Conservation (phyloP, 2,797 vertebrate species). For the Enteromius afrohamiltoni region DNA sequence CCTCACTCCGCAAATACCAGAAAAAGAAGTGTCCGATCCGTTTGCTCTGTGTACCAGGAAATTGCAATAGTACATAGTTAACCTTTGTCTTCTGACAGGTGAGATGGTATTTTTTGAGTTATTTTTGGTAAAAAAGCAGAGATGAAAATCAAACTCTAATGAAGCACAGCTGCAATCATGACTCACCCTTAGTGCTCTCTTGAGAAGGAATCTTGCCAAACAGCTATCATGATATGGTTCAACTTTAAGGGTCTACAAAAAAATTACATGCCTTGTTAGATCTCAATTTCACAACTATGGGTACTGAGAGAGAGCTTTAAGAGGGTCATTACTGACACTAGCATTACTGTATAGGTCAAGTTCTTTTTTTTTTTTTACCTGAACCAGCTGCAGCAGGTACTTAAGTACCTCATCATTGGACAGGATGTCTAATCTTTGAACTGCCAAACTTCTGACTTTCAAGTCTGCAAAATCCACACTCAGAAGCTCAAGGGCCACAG, state of each 20-base stretch:
- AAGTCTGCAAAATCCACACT: constrained; percentile 78
- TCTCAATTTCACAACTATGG: background rate
- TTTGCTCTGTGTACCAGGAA: constrained; percentile 74
- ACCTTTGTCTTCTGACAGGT: background rate
- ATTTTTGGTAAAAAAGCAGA: background rate
- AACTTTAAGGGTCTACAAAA: constrained; percentile 79
- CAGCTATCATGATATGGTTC: constrained; percentile 83
- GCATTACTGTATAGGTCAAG: background rate
- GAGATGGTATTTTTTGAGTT: background rate
- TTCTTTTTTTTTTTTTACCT: constrained; percentile 69
- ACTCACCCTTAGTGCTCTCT: constrained; percentile 78
- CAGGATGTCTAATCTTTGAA: constrained; percentile 75
- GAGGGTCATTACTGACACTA: background rate
- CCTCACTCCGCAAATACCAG: constrained; percentile 83
- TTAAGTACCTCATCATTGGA: constrained; percentile 77
- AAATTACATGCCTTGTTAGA: constrained; percentile 3
- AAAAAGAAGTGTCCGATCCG: constrained; percentile 83
- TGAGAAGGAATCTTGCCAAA: constrained; percentile 79
- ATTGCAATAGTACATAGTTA: background rate
- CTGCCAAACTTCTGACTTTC: constrained; percentile 74
- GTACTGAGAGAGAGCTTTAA: background rate
- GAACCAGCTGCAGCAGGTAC: constrained; percentile 82
- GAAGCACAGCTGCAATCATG: background rate
- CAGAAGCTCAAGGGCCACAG: constrained; percentile 79
- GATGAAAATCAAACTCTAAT: background rate